These are phyloP conservation scores for Lithobates sylvaticus DNA, from an alignment of 2,797 vertebrate genomes.

Conservation along the genomic window DNA sequence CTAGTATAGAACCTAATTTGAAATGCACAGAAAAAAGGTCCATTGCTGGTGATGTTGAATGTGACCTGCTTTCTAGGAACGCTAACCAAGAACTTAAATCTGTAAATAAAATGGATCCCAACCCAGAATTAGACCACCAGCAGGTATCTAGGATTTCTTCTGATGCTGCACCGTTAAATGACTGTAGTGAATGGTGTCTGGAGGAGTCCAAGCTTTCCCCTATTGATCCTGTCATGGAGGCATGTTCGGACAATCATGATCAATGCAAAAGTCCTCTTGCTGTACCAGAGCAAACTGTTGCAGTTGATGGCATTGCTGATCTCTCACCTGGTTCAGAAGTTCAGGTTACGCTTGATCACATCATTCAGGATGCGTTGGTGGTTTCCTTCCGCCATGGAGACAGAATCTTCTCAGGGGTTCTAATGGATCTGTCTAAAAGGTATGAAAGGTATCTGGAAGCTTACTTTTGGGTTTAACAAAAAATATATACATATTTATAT, in stretches of 20 bases:
- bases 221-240: not conserved
- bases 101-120: not conserved
- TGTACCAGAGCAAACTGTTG: slow-evolving; percentile 57
- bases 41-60: not conserved
- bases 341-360: slow-evolving; percentile 93
- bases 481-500: no score
- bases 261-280: slow-evolving; percentile 39
- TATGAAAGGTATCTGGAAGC: slow-evolving; percentile 67
- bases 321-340: slow-evolving; percentile 91
- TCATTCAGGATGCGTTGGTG: slow-evolving; percentile 96
- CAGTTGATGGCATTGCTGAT: slow-evolving; percentile 68
- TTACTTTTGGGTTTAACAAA: no score
- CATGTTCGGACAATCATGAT: slow-evolving; percentile 5
- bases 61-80: slow-evolving; percentile 14
- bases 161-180: not conserved
- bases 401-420: slow-evolving; percentile 94
- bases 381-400: slow-evolving; percentile 93
- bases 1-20: not conserved
- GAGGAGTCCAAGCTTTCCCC: not conserved
- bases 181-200: not conserved
- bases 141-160: not conserved
- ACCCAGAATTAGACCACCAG: not conserved
- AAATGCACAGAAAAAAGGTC: not conserved
- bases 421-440: slow-evolving; percentile 97
- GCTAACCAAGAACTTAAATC: not conserved